phyloP scores from a whole-genome alignment of 1,140 invertebrate species.

The Prorops nasuta region DNA sequence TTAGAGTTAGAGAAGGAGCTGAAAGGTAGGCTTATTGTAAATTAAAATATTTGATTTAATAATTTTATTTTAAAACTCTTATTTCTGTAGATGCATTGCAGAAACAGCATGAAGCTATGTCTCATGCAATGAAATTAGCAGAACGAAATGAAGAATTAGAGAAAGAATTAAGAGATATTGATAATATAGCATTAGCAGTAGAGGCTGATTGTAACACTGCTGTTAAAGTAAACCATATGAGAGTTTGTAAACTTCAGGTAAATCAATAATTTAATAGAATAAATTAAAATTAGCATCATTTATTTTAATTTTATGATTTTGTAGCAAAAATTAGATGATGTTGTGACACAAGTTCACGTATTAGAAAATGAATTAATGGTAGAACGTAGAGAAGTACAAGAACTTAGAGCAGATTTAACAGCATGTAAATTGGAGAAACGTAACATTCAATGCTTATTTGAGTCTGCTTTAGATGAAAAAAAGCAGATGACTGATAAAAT shows the following conservation, averaged over 20 bases:
- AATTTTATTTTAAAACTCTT: neutral
- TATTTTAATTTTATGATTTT: conserved; percentile 27
- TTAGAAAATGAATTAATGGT: conserved; percentile 55
- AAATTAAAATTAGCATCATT: conserved; percentile 8
- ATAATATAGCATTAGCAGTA: conserved; percentile 66
- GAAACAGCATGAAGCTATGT: conserved; percentile 74
- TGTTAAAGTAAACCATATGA: conserved; percentile 49
- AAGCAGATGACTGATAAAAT: conserved; percentile 55
- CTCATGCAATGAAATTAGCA: conserved; percentile 65
- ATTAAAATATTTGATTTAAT: neutral
- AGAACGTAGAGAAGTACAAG: conserved; percentile 51
- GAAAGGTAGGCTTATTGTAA: conserved; percentile 44
- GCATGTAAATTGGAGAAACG: conserved; percentile 53
- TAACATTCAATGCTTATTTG: conserved; percentile 59
- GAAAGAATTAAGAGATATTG: conserved; percentile 67
- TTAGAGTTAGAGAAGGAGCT: conserved; percentile 60
- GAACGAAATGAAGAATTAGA: conserved; percentile 67
- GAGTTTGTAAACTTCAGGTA: conserved; percentile 48
- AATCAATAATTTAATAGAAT: conserved; percentile 7
- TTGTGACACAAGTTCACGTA: conserved; percentile 50
- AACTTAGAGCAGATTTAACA: conserved; percentile 56
- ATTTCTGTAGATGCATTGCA: conserved; percentile 57
- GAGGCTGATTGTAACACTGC: conserved; percentile 61
- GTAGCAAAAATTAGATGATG: conserved; percentile 55
- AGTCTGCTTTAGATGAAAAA: conserved; percentile 62